Conservation (phyloP, 1,140 invertebrate species). For the Trichomalopsis sarcophagae region DNA sequence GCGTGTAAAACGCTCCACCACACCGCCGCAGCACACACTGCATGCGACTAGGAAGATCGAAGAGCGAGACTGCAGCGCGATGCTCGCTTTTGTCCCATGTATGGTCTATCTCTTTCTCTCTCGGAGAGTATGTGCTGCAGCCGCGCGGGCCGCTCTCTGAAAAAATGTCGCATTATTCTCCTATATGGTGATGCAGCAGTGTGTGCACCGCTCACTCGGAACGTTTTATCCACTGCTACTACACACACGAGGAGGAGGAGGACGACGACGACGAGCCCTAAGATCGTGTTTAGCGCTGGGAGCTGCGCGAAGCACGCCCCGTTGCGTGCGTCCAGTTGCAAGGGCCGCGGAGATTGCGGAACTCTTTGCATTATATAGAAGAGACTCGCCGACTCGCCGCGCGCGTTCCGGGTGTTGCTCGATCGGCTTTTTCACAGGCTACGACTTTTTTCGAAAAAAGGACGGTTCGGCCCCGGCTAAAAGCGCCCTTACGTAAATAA, state of each 20-base stretch:
- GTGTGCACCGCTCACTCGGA: constrained; percentile 21
- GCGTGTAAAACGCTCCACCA: background rate
- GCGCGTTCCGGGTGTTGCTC: background rate
- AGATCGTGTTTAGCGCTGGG: constrained; percentile 12
- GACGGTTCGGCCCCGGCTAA: too few species aligned
- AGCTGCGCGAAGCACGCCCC: constrained; percentile 5
- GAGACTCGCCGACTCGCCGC: too few species aligned
- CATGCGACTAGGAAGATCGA: background rate
- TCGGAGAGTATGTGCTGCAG: constrained; percentile 30
- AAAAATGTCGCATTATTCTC: constrained; percentile 72
- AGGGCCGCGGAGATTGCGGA: background rate
- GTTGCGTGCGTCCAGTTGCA: constrained; percentile 16
- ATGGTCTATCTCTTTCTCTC: constrained; percentile 65
- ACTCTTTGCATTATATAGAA: background rate
- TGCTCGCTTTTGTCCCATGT: constrained; percentile 59
- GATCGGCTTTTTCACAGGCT: background rate
- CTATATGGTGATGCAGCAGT: constrained; percentile 69
- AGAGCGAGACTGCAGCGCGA: background rate
- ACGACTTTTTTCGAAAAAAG: background rate
- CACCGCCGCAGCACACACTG: too few species aligned
- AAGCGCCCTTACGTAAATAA: background rate
- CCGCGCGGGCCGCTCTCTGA: constrained; percentile 37
- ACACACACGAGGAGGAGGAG: background rate
- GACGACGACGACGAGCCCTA: background rate
- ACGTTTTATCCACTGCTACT: constrained; percentile 7